Conservation (phyloP, 1,140 invertebrate species). For the Drosophila obscura region DNA sequence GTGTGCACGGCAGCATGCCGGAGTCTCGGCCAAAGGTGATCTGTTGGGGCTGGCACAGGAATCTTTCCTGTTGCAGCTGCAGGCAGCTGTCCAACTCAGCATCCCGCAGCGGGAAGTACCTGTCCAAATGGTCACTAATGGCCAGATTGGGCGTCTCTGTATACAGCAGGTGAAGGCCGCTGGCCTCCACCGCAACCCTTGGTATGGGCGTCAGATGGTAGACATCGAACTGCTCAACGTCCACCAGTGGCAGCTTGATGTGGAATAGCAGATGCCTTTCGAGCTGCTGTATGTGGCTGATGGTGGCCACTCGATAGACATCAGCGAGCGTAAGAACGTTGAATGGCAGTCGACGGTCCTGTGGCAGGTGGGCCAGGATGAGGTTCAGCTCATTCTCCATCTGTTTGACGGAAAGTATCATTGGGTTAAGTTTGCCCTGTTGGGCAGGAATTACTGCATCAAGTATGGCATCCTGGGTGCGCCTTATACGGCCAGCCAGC, state of each 20-base stretch:
- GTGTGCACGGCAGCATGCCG: neutral
- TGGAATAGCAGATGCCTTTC: conserved; percentile 7
- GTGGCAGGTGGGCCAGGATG: conserved; percentile 3
- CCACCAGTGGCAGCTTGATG: conserved; percentile 17
- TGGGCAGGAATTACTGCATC: conserved; percentile 11
- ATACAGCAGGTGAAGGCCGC: conserved; percentile 12
- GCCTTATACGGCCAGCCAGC: neutral
- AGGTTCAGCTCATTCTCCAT: neutral
- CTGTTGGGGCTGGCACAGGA: conserved; percentile 5
- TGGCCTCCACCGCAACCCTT: neutral
- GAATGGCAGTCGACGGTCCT: conserved; percentile 3
- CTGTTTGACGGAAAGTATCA: conserved; percentile 15
- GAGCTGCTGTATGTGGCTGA: neutral
- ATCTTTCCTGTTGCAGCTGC: conserved; percentile 3
- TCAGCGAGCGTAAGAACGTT: neutral
- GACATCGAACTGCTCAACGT: conserved; percentile 18
- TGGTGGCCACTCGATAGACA: conserved; percentile 7
- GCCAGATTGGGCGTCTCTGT: conserved; percentile 20
- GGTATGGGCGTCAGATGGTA: conserved; percentile 30
- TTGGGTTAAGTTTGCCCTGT: neutral
- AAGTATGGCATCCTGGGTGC: neutral
- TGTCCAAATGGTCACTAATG: conserved; percentile 24
- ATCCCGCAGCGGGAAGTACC: conserved; percentile 10
- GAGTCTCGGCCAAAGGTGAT: conserved; percentile 10
- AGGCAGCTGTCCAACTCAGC: conserved; percentile 10